These are phyloP conservation scores for Drosophila repleta DNA, from an alignment of 1,140 invertebrate species.

Conservation along the genomic window DNA sequence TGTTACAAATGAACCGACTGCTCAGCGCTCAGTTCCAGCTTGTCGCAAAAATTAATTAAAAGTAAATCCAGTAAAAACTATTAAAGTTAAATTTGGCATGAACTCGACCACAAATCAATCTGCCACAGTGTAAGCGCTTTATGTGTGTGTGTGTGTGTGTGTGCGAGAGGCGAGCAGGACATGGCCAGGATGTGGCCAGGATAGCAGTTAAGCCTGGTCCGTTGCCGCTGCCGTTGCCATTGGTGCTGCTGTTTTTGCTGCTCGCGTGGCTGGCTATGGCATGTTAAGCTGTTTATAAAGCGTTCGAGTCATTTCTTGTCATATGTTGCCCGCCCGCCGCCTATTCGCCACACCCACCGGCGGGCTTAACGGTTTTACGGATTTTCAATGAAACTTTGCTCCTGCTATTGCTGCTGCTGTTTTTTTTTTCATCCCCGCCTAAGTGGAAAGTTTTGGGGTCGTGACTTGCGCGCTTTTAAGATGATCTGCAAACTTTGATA, in stretches of 20 bases:
- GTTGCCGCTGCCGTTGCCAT: conserved; percentile 32
- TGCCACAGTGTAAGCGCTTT: conserved; percentile 70
- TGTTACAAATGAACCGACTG: conserved; percentile 72
- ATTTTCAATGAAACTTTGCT: conserved; percentile 36
- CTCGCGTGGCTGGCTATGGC: conserved; percentile 64
- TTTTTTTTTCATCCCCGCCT: background rate
- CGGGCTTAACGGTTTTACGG: conserved; percentile 32
- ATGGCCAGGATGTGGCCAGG: conserved; percentile 1
- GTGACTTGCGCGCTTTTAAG: conserved; percentile 53
- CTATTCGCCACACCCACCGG: conserved; percentile 19
- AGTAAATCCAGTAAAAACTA: conserved; percentile 81
- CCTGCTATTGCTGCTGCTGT: background rate
- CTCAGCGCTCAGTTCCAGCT: conserved; percentile 2
- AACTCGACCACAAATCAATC: conserved; percentile 81
- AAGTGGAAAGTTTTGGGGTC: conserved; percentile 61
- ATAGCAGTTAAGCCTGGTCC: conserved; percentile 19
- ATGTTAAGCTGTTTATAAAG: conserved; percentile 79
- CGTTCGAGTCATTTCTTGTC: conserved; percentile 62
- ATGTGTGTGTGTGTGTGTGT: conserved; percentile 35
- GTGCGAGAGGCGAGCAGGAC: conserved; percentile 8
- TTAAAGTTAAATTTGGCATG: conserved; percentile 81
- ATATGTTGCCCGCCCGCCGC: conserved; percentile 32
- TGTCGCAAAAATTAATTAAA: conserved; percentile 77
- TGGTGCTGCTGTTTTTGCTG: conserved; percentile 50
- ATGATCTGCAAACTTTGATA: conserved; percentile 47